Percentiles rank a stretch among this genome's conserved stretches.
Conservation (phyloP, 2,113 vertebrate species). For the Crotalus tigris region DNA sequence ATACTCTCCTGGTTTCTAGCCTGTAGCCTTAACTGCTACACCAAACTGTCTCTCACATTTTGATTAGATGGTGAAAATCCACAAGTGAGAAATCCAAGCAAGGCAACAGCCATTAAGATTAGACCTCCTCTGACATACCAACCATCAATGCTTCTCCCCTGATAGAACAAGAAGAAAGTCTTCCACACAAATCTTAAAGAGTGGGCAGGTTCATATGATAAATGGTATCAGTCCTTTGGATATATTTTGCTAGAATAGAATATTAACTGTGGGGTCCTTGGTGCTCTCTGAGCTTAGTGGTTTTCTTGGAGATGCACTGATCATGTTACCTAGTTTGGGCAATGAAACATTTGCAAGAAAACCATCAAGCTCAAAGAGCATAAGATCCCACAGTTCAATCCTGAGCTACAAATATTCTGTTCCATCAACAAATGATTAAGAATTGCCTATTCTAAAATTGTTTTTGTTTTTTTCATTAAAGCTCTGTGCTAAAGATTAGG, state of each 20-base stretch:
- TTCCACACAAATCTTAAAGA: not conserved
- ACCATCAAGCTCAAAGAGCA: not conserved
- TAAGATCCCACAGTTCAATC: not conserved
- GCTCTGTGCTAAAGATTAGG: not conserved
- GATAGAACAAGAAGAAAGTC: not conserved
- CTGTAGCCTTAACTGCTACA: too few species aligned
- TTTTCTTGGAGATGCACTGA: not conserved
- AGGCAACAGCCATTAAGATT: not conserved
- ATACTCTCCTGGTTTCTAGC: too few species aligned
- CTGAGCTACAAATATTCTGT: not conserved
- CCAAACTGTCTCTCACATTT: too few species aligned
- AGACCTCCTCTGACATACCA: not conserved
- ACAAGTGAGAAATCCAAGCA: not conserved
- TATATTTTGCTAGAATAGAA: not conserved
- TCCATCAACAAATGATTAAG: not conserved
- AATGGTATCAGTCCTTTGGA: not conserved
- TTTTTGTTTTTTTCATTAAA: not conserved
- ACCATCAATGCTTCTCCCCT: not conserved
- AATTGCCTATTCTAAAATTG: not conserved
- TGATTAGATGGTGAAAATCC: not conserved
- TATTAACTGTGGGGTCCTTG: not conserved
- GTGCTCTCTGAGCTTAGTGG: not conserved
- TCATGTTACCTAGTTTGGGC: not conserved
- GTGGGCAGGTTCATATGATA: not conserved
- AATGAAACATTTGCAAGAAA: not conserved